A percentile compares a stretch with the other conserved stretches of the same genome.
phyloP scores from a whole-genome alignment of 2,888 invertebrate species.

The Eupithecia tripunctaria region DNA sequence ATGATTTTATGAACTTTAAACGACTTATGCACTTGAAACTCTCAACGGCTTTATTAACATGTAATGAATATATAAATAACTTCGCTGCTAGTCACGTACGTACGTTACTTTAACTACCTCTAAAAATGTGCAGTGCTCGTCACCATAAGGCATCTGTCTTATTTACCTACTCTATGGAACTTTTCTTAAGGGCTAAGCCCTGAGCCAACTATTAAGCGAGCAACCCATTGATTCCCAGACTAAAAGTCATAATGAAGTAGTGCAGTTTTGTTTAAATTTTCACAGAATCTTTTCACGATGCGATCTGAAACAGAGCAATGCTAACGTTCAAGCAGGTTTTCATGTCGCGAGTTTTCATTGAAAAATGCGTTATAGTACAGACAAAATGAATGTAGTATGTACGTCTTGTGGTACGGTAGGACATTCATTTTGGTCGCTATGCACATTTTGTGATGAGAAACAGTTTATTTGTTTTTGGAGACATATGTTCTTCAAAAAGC shows the following conservation, averaged over 20 bases:
- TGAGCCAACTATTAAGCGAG: neutral
- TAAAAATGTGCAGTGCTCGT: neutral
- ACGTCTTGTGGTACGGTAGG: neutral
- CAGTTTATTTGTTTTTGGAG: neutral
- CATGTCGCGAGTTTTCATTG: constrained; percentile 3
- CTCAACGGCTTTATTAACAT: too few relatives aligned
- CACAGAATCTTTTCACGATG: constrained; percentile 14
- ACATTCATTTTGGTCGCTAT: too few relatives aligned
- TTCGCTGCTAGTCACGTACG: neutral
- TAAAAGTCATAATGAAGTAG: constrained; percentile 28
- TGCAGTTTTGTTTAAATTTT: constrained; percentile 33
- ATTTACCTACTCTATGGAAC: neutral
- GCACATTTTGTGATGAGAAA: too few relatives aligned
- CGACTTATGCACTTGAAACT: too few relatives aligned
- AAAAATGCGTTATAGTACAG: neutral
- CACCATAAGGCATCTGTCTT: neutral
- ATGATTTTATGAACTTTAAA: too few relatives aligned
- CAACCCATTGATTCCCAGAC: neutral
- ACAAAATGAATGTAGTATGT: neutral
- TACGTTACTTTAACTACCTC: neutral
- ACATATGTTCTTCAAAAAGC: neutral
- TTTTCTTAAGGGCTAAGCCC: neutral
- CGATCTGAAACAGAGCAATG: constrained; percentile 6
- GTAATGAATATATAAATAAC: too few relatives aligned
- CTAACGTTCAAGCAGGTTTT: constrained; percentile 12